phyloP scores from a whole-genome alignment of 1,140 invertebrate genomes.

The Goniozus legneri region DNA sequence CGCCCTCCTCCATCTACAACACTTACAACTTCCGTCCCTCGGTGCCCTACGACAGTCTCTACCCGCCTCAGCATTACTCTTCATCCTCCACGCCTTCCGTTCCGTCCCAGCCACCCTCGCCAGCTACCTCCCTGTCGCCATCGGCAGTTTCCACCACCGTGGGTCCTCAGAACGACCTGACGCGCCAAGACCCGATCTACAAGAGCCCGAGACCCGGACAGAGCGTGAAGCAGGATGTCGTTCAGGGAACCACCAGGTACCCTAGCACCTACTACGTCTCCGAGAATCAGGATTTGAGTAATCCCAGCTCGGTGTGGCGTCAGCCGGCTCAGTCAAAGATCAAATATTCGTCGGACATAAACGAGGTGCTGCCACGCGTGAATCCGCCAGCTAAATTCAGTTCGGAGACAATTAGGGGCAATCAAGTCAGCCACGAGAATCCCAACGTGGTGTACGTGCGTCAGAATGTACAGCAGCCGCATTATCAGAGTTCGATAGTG shows the following conservation, averaged over 20 bases:
- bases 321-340: conserved; percentile 22
- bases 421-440: conserved; percentile 1
- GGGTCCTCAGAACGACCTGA: background rate
- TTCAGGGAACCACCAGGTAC: background rate
- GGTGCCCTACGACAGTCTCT: conserved; percentile 32
- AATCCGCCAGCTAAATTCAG: conserved; percentile 40
- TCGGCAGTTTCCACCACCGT: conserved; percentile 11
- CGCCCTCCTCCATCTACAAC: conserved; percentile 25
- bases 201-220: background rate
- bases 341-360: conserved; percentile 41
- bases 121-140: background rate
- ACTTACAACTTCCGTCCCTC: conserved; percentile 39
- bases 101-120: conserved; percentile 6
- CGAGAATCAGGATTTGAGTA: conserved; percentile 33
- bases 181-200: conserved; percentile 1
- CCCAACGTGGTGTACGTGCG: background rate
- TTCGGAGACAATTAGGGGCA: conserved; percentile 11
- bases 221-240: background rate
- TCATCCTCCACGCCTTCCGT: conserved; percentile 15
- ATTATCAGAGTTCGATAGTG: conserved; percentile 32
- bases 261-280: conserved; percentile 37
- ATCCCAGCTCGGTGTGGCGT: conserved; percentile 24
- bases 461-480: conserved; percentile 12
- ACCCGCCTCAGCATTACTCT: conserved; percentile 29
- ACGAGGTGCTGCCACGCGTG: conserved; percentile 41